Percentiles rank a stretch among this genome's conserved stretches.
These are phyloP conservation scores for Dryadula phaetusa DNA, from an alignment of 2,888 invertebrate genomes.

Conservation along the genomic window DNA sequence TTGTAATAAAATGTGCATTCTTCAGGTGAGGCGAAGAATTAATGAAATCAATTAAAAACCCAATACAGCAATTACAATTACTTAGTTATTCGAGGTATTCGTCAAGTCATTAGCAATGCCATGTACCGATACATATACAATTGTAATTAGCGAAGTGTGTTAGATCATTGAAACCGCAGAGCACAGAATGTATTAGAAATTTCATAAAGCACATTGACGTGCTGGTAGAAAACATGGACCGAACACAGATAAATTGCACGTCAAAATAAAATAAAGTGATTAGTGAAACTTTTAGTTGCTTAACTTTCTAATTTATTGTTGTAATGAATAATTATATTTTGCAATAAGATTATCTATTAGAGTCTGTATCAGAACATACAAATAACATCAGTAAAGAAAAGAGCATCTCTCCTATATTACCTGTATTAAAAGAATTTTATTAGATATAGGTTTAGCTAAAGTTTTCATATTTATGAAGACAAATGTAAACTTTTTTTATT, in stretches of 20 bases:
- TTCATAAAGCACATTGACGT: slow-evolving; percentile 17
- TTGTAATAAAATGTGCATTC: slow-evolving; percentile 39
- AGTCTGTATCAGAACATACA: background rate
- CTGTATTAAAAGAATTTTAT: too few relatives aligned
- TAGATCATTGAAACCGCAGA: slow-evolving; percentile 45
- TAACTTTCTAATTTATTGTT: slow-evolving; percentile 5
- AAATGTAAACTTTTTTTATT: background rate
- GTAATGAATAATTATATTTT: background rate
- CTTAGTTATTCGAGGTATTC: slow-evolving; percentile 35
- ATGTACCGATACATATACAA: slow-evolving; percentile 33
- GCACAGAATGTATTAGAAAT: slow-evolving; percentile 20
- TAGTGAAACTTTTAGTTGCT: background rate
- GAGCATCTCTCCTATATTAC: too few relatives aligned
- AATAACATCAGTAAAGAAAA: background rate
- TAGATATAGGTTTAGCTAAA: too few relatives aligned
- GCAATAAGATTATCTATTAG: too few relatives aligned
- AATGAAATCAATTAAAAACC: slow-evolving; percentile 38
- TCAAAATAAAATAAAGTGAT: background rate
- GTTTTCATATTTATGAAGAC: too few relatives aligned
- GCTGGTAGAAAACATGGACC: background rate
- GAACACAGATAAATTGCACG: background rate
- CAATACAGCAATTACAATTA: slow-evolving; percentile 31
- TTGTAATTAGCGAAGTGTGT: slow-evolving; percentile 45
- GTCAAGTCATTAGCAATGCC: slow-evolving; percentile 36
- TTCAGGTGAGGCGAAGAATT: slow-evolving; percentile 30